Base-by-base conservation (phyloP, 2,113 vertebrate species). In the Forbesichthys agassizii region DNA sequence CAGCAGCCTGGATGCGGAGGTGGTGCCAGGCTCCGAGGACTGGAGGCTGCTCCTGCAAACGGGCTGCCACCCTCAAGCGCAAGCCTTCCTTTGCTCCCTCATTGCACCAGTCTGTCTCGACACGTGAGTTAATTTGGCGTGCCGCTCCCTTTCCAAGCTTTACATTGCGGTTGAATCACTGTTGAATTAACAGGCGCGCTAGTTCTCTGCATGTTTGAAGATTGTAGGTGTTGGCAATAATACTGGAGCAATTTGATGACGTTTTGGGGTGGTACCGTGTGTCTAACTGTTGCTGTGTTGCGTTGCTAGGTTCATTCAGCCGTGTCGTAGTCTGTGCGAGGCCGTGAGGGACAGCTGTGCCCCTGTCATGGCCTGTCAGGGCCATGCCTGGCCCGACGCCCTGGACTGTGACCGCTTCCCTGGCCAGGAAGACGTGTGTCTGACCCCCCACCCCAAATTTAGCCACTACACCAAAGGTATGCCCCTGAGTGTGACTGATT, bases 21-120 rank as follows among this genome's bases (percentile, higher is more conserved):
- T 94, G 33, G 84, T 95, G 18, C 91, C 88, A 3, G 93, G 92
- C 61, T 94, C 94, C 0, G 90, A 89, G 51, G 90, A 92, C 66
- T 97, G 95, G 96, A 89, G 93, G 71, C 89, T 89, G 3, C 90
- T 96, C 66, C 55, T 83, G 3, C 87, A 93, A 66, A 94, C 93
- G 0, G 93, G 93, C 61, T 97, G 96, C 83, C 95, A 96, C 64
- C 91, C 94, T n/a, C 88, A 94, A 0, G 87, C 92, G 42, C 90
- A 92, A 84, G 90, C 88, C 11, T 96, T 96, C 72, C 84, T 96
- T 57, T 97, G 96, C 87, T 94, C 95, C 11, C 84, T 96, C 57
- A 91, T 96, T 20, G 94, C 95, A 3, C 95, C 95, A 0, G 73
- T 95, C 84, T 96, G 95, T 73, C 92, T 97, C 14, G 96, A 95